A percentile compares a stretch with the other conserved stretches of the same genome.
These are phyloP conservation scores for Micrasema minimum DNA, from an alignment of 1,140 invertebrate genomes.

Conservation along the genomic window DNA sequence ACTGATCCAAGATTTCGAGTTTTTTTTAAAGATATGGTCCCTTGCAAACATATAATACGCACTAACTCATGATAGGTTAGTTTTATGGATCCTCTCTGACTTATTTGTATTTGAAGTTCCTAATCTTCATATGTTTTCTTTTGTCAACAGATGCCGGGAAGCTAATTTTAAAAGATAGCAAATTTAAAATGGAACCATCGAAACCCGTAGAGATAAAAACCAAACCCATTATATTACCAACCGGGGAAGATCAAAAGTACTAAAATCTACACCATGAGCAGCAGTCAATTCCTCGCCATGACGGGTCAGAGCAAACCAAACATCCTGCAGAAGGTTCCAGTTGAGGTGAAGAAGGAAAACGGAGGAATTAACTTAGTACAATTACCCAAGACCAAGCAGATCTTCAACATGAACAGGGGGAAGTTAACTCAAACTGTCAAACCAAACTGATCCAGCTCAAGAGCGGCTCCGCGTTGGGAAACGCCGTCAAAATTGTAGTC, in stretches of 20 bases:
- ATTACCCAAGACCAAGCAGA: conserved; percentile 43
- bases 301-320: conserved; percentile 49
- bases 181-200: conserved; percentile 45
- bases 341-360: conserved; percentile 44
- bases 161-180: conserved; percentile 72
- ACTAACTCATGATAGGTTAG: no score
- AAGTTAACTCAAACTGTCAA: conserved; percentile 47
- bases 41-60: no score
- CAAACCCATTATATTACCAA: conserved; percentile 46
- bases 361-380: conserved; percentile 46
- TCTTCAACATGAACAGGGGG: conserved; percentile 37
- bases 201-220: conserved; percentile 52
- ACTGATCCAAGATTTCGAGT: no score
- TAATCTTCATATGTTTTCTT: no score
- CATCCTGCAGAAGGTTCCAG: conserved; percentile 49
- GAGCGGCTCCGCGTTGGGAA: conserved; percentile 36
- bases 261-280: conserved; percentile 51
- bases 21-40: no score
- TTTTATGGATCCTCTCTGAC: no score
- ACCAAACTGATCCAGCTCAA: conserved; percentile 49
- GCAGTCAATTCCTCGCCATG: conserved; percentile 50
- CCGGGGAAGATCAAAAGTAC: conserved; percentile 49
- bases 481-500: conserved; percentile 46
- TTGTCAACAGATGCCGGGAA: conserved; percentile 76
- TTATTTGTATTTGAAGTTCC: no score